These are phyloP conservation scores for Dendrocopos noguchii DNA, from an alignment of 2,113 vertebrate genomes.

Conservation along the genomic window DNA sequence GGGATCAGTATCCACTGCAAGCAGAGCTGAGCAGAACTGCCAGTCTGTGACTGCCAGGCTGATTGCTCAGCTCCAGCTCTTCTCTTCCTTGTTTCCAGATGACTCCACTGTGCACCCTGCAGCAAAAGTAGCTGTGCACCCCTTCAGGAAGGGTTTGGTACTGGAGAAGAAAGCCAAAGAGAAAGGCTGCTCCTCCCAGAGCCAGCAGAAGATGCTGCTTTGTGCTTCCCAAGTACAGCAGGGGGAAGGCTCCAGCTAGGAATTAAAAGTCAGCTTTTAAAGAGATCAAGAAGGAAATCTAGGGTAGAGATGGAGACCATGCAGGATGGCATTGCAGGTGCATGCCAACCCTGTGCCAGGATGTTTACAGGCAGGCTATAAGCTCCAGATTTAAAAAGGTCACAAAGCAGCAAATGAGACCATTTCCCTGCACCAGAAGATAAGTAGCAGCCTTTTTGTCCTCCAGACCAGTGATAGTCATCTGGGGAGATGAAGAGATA, in stretches of 20 bases:
- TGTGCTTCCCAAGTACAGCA: background rate
- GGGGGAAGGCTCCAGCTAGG: background rate
- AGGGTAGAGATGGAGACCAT: background rate
- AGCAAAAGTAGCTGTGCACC: background rate
- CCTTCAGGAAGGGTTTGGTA: background rate
- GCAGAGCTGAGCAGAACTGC: background rate
- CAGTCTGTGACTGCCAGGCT: background rate
- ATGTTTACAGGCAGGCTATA: background rate
- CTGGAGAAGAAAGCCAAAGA: background rate
- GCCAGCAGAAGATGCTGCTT: background rate
- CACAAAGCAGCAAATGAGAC: constrained; percentile 9
- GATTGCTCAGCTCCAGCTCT: background rate
- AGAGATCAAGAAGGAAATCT: background rate
- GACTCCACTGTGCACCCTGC: background rate
- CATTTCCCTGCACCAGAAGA: background rate
- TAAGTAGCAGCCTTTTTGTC: background rate
- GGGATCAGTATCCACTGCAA: background rate
- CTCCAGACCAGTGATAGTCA: constrained; percentile 6
- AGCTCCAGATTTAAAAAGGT: background rate
- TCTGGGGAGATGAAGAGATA: constrained; percentile 32
- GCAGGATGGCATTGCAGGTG: background rate
- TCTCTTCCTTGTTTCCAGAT: background rate
- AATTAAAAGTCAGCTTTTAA: background rate
- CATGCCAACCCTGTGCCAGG: background rate
- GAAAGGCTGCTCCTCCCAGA: background rate